These are phyloP conservation scores for Choloepus hoffmanni DNA, from an alignment of 2,113 vertebrate species.

Conservation along the genomic window DNA sequence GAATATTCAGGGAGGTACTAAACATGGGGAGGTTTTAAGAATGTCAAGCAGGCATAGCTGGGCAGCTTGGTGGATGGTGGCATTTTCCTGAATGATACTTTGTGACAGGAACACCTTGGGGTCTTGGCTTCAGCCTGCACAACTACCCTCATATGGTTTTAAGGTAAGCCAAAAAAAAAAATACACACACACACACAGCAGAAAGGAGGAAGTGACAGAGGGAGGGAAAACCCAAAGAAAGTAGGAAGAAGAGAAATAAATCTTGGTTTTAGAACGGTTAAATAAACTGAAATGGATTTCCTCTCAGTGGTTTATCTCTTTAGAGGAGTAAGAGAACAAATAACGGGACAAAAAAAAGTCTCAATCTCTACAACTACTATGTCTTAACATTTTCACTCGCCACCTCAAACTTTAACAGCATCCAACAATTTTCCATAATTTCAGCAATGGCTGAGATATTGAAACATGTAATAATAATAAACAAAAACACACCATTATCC, in stretches of 20 bases:
- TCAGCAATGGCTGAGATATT: not conserved
- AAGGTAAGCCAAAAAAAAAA: not conserved
- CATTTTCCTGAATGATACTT: not conserved
- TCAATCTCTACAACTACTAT: not conserved
- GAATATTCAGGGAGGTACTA: not conserved
- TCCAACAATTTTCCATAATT: not conserved
- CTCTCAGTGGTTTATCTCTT: not conserved
- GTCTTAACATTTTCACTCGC: conserved; percentile 58
- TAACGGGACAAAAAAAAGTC: not conserved
- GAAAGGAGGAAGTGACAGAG: not conserved
- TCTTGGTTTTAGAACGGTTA: not conserved
- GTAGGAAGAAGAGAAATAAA: not conserved
- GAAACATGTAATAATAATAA: not conserved
- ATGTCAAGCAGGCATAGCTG: not conserved
- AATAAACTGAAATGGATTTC: not conserved
- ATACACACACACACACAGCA: not conserved
- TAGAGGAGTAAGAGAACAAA: not conserved
- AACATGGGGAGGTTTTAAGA: conserved; percentile 42
- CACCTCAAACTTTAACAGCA: conserved; percentile 15
- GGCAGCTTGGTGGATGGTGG: not conserved
- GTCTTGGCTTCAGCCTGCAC: not conserved
- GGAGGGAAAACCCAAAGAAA: not conserved
- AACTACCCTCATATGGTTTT: conserved; percentile 7
- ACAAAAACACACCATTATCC: not conserved
- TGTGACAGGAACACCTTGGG: not conserved